Evolutionary conservation across 1,140 invertebrate species (phyloP).

Genomic region (Hylyphantes graminicola): DNA sequence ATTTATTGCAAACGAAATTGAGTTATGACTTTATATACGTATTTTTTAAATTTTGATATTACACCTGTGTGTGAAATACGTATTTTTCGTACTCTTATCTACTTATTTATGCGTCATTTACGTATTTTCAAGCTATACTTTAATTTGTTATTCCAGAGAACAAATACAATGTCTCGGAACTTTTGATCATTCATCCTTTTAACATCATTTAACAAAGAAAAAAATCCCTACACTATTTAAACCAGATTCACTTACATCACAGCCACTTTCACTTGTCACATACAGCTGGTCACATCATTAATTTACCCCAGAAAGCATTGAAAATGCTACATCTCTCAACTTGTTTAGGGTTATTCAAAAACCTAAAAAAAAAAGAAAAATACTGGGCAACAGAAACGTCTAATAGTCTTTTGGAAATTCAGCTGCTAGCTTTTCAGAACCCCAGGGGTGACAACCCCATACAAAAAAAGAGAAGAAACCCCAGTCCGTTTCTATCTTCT

Average conservation of each 20-base stretch:
- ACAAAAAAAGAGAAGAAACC: conserved; percentile 27
- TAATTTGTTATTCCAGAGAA: neutral
- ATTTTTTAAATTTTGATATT: no score
- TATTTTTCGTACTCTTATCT: no score
- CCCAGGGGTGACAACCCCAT: neutral
- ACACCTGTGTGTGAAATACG: no score
- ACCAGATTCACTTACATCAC: neutral
- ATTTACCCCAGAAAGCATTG: conserved; percentile 3
- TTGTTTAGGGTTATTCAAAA: conserved; percentile 12
- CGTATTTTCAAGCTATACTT: conserved; percentile 4
- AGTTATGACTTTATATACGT: no score
- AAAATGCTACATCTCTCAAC: neutral
- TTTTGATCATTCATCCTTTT: no score
- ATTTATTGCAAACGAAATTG: no score
- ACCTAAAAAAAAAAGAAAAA: neutral
- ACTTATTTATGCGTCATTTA: no score
- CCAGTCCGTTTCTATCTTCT: conserved; percentile 20
- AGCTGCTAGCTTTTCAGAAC: conserved; percentile 9
- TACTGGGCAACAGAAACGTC: conserved; percentile 5
- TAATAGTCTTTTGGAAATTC: conserved; percentile 8
- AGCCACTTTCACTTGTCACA: conserved; percentile 1
- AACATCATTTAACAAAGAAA: no score
- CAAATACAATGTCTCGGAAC: neutral
- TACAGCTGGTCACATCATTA: conserved; percentile 9
- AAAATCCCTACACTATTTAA: no score